Percentiles rank a stretch among this genome's conserved stretches.
Conservation (phyloP, 2,113 vertebrate species). For the Beaufortia kweichowensis region DNA sequence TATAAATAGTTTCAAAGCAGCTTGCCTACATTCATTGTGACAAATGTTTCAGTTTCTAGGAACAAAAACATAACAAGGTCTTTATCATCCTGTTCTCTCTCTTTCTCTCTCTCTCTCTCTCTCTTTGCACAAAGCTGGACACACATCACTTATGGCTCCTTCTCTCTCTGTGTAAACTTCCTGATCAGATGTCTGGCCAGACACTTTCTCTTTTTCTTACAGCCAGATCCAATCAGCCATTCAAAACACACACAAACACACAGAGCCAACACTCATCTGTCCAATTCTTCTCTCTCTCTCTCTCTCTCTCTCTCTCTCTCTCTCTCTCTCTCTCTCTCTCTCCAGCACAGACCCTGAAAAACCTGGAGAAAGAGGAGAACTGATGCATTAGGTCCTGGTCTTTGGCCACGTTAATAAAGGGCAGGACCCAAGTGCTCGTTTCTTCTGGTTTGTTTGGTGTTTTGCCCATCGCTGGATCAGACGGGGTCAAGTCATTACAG, state of each 20-base stretch:
- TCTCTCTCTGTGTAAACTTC: background rate
- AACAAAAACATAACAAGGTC: background rate
- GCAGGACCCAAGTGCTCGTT: constrained; percentile 63
- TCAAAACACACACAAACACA: background rate
- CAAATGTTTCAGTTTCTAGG: background rate
- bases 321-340: no score
- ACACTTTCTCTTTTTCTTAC: constrained; percentile 40
- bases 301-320: background rate
- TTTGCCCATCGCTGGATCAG: constrained; percentile 48
- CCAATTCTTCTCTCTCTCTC: background rate
- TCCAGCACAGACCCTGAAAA: constrained; percentile 50
- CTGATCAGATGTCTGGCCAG: constrained; percentile 38
- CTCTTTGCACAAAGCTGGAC: background rate
- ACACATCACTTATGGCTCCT: background rate
- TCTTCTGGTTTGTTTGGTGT: constrained; percentile 51
- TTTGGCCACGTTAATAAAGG: constrained; percentile 72
- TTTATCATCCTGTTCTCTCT: background rate
- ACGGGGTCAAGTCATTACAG: constrained; percentile 57
- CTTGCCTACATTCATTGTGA: background rate
- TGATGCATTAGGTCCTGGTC: constrained; percentile 78
- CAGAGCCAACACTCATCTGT: background rate
- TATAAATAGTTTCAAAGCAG: no score
- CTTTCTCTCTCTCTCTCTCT: background rate
- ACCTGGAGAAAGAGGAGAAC: constrained; percentile 63
- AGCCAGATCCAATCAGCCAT: constrained; percentile 49